Conservation (phyloP, 2,113 vertebrate species). For the Acanthochromis polyacanthus region DNA sequence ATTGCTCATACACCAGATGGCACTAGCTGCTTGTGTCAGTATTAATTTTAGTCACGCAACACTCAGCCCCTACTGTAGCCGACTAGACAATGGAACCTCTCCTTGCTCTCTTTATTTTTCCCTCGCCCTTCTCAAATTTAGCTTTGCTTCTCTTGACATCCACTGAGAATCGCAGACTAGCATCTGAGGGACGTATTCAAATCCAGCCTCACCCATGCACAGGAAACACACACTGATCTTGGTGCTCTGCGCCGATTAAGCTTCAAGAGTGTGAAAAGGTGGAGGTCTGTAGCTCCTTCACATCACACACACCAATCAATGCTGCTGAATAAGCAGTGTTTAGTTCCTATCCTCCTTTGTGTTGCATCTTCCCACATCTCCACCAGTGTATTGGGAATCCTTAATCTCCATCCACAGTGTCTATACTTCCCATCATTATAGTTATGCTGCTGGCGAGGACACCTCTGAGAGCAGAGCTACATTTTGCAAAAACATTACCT, state of each 20-base stretch:
- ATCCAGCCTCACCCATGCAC: conserved; percentile 14
- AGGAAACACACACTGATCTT: conserved; percentile 13
- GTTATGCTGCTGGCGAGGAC: conserved; percentile 8
- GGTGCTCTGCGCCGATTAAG: conserved; percentile 18
- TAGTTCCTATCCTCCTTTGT: conserved; percentile 7
- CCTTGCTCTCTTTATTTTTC: background rate
- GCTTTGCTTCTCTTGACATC: background rate
- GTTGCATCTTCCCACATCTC: conserved; percentile 15
- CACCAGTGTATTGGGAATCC: background rate
- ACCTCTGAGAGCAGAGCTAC: conserved; percentile 17
- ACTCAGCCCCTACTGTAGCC: conserved; percentile 23
- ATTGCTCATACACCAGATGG: conserved; percentile 77
- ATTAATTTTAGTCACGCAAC: conserved; percentile 63
- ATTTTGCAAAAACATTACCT: conserved; percentile 22
- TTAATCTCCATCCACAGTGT: background rate
- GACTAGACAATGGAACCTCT: conserved; percentile 7
- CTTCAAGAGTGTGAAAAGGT: conserved; percentile 29
- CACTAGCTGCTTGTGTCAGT: conserved; percentile 65
- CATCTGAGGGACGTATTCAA: conserved; percentile 11
- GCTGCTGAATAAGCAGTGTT: conserved; percentile 53
- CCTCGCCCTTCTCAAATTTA: background rate
- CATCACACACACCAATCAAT: conserved; percentile 60
- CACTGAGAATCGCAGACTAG: background rate
- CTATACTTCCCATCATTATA: background rate
- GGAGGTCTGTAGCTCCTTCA: conserved; percentile 27